Base-by-base conservation (phyloP, 2,888 invertebrate genomes). In the Tiphia femorata region DNA sequence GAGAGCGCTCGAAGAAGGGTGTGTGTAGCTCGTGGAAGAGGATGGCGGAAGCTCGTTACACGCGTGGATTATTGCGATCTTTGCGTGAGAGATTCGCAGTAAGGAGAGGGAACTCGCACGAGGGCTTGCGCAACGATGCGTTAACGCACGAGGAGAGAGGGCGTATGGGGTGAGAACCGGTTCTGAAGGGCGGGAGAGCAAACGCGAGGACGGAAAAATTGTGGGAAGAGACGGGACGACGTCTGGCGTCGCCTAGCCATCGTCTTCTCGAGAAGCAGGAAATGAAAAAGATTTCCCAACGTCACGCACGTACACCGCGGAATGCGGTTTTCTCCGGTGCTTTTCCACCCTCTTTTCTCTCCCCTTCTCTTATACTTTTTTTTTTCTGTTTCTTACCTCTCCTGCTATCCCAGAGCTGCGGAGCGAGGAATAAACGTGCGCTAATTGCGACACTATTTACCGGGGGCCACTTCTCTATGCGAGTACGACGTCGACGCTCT, bases 61-160 rank as follows among this genome's bases (percentile, higher is more conserved):
- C 68, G 71, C 67, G 59, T 62, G 72, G 69, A 75, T 76, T n/a
- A n/a, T n/a, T 73, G 65, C 66, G 64, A 67, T 72, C 53, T 60
- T 67, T 59, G 57, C 56, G 66, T 53, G n/a, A n/a, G n/a, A n/a
- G n/a, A n/a, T n/a, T n/a, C n/a, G n/a, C 3, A 14, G 37, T 17
- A 7, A 16, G 10, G 8, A 19, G 37, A 35, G 33, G 30, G 25
- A 23, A 40, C 25, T 21, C 37, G 63, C 62, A 55, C 47, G 61
- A 60, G 68, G 64, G 59, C 63, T 68, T 49, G 59, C 56, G 61
- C 68, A 69, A 46, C 72, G 72, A 64, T 58, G 73, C 66, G 70
- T 72, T 66, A 70, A 66, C 44, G 4, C 29, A 44, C 12, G 14
- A 47, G 47, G 8, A 29, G 3, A 2, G 27, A 27, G n/a, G 25